Conservation (phyloP, 2,113 vertebrate genomes). For the Muscicapa adusta region DNA sequence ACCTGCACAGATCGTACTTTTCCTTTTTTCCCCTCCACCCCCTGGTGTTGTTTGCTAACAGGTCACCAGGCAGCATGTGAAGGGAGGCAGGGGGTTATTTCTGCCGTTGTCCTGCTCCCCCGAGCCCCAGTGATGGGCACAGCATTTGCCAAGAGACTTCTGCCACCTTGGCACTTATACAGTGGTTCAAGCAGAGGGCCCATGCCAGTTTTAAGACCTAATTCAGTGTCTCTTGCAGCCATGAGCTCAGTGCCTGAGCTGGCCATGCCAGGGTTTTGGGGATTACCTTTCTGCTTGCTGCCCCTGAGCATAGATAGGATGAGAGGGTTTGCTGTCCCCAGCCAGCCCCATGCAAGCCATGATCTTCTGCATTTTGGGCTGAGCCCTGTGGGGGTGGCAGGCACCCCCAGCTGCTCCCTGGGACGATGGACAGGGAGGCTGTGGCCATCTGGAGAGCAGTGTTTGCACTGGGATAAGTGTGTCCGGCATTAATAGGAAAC, state of each 20-base stretch:
- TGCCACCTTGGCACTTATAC: fast-evolving
- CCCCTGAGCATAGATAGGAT: background rate
- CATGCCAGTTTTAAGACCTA: background rate
- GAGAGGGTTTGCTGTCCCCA: background rate
- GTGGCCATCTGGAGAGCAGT: background rate
- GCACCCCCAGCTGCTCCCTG: background rate
- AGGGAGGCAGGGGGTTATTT: background rate
- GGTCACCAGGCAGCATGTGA: background rate
- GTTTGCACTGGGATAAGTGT: conserved; percentile 12
- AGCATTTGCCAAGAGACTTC: background rate
- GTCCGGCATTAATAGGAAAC: conserved; percentile 50
- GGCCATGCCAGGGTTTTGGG: background rate
- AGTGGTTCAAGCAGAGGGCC: background rate
- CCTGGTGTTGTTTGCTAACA: background rate
- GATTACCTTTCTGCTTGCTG: background rate
- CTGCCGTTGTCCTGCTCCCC: fast-evolving
- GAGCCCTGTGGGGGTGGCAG: background rate
- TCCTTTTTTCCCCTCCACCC: conserved; percentile 41
- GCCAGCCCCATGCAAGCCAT: fast-evolving
- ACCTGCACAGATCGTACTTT: conserved; percentile 58
- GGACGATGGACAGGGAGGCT: background rate
- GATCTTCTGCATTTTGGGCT: background rate
- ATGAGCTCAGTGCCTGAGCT: background rate
- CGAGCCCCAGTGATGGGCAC: fast-evolving
- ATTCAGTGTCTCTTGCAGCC: background rate